Evolutionary conservation across 2,113 vertebrate species (phyloP), one percentile per base, ranked within the genome.

Genomic region (Cephalopholis sonnerati): DNA sequence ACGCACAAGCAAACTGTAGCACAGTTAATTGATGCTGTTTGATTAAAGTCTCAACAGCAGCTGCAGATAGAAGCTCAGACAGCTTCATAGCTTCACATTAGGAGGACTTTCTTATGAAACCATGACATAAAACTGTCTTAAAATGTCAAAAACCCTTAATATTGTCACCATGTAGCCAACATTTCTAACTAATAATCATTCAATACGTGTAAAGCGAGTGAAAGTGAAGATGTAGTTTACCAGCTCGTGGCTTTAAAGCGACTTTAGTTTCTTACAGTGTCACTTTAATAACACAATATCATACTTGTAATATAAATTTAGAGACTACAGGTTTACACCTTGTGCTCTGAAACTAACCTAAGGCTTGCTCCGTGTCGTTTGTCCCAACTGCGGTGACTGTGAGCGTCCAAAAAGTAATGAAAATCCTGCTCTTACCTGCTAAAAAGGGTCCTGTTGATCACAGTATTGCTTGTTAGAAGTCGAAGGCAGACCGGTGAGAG

Each of bases 351-450:
- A 5, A 39, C 46, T 0, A 58, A 70, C 79, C 58, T 29, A 55
- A 46, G 7, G 27, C 16, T 54, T 13, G 59, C 18, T 63, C 20
- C 9, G 7, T 15, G 0, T 59, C 58, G 41, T 55, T 16, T n/a
- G 7, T 66, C n/a, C 20, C 50, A 7, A 41, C 41, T 3, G 65
- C 13, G 8, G 46, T 10, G n/a, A 10, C 16, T 27, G 1, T 41
- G 9, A 74, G 25, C 2, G 59, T 22, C 22, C 11, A 3, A 51
- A 39, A 62, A 44, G 5, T 1, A n/a, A 20, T 12, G 3, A 18
- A 7, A 22, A 62, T 8, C 61, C 39, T 65, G 18, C 55, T 44
- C 88, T 90, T 91, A 93, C 93, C 91, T 90, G 84, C 48, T 85
- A 10, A 24, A 51, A 58, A 61, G 12, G 17, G 22, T 15, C 5